Percentiles rank a stretch among this genome's conserved stretches.
These are phyloP conservation scores for Takifugu bimaculatus DNA, from an alignment of 2,113 vertebrate species.

Conservation along the genomic window DNA sequence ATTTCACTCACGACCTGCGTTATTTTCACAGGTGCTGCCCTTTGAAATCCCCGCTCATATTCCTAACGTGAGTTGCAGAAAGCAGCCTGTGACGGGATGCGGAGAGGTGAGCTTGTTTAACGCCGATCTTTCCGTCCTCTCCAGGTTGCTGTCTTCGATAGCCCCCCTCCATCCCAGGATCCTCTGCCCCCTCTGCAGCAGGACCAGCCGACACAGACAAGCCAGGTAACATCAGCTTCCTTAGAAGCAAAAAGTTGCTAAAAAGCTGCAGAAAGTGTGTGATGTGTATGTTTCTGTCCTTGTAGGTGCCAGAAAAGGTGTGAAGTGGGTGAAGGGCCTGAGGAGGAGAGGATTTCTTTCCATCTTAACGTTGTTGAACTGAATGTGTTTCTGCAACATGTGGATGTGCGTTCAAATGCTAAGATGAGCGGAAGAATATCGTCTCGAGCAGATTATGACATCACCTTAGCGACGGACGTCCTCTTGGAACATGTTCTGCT, in stretches of 20 bases:
- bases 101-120: too few species aligned
- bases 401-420: not conserved
- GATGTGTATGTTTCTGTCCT: slow-evolving; percentile 13
- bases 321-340: slow-evolving; percentile 13
- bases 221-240: slow-evolving; percentile 41
- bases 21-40: slow-evolving; percentile 52
- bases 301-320: slow-evolving; percentile 43
- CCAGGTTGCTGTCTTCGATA: slow-evolving; percentile 53
- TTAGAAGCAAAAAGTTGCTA: not conserved
- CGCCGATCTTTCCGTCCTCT: not conserved
- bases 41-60: slow-evolving; percentile 55
- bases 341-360: not conserved
- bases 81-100: not conserved
- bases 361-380: not conserved
- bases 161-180: slow-evolving; percentile 53
- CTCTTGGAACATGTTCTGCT: slow-evolving; percentile 11
- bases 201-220: slow-evolving; percentile 59
- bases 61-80: slow-evolving; percentile 57
- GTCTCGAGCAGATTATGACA: too few species aligned
- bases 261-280: not conserved
- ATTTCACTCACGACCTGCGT: not conserved
- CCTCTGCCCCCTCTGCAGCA: slow-evolving; percentile 51
- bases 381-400: slow-evolving; percentile 10
- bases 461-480: too few species aligned
- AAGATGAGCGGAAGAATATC: not conserved